Percentiles rank a stretch among this genome's conserved stretches.
Evolutionary conservation across 2,797 vertebrate species (phyloP).

Genomic region (Diglossa cyanea): DNA sequence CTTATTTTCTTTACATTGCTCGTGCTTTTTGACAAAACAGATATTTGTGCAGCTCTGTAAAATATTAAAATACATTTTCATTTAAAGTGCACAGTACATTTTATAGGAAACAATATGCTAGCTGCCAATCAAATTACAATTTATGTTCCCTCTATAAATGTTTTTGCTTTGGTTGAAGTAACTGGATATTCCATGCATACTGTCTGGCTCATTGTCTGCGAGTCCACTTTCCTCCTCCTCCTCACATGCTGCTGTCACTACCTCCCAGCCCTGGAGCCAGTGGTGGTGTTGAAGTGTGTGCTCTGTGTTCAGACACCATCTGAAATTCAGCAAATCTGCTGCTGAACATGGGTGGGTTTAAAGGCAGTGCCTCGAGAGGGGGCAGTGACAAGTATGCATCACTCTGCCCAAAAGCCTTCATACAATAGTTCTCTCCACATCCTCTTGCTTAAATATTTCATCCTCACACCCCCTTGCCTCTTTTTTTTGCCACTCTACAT

Average conservation of each 20-base stretch:
- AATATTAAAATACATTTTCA: slow-evolving; percentile 75
- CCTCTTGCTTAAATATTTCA: background rate
- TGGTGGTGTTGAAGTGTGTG: rapidly evolving
- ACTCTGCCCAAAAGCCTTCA: background rate
- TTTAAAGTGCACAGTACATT: slow-evolving; percentile 84
- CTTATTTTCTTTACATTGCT: slow-evolving; percentile 69
- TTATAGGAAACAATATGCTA: slow-evolving; percentile 62
- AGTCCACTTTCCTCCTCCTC: background rate
- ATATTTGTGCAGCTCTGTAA: slow-evolving; percentile 71
- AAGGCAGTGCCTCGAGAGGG: rapidly evolving
- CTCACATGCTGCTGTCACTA: background rate
- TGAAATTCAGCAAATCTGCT: background rate
- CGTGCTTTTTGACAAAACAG: slow-evolving; percentile 76
- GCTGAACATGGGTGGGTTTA: rapidly evolving
- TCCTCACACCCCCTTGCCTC: background rate
- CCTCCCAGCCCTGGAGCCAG: background rate
- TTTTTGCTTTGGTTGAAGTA: slow-evolving; percentile 15
- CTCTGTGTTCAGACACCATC: background rate
- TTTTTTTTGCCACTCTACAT: background rate
- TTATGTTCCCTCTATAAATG: background rate
- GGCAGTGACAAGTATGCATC: background rate
- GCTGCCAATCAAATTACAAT: slow-evolving; percentile 61
- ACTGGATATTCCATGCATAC: background rate
- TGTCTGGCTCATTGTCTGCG: background rate
- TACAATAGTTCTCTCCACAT: background rate